Percentiles rank a stretch among this genome's conserved stretches.
Conservation (phyloP, 2,797 vertebrate genomes). For the Chelon labrosus region DNA sequence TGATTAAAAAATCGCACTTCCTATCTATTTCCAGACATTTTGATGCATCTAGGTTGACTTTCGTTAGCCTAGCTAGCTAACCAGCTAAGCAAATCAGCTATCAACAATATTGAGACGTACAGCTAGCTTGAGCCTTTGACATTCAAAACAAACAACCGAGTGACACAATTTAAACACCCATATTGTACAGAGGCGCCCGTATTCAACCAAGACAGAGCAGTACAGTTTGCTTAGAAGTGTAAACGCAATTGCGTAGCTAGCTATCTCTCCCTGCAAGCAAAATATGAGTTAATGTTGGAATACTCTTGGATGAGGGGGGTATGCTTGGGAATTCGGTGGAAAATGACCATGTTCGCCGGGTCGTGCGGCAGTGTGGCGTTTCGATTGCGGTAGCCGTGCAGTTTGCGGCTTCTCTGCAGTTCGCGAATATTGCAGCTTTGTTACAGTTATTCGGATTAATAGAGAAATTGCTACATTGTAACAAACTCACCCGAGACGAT, state of each 20-base stretch:
- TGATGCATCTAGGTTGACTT: slow-evolving; percentile 67
- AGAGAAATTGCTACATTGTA: slow-evolving; percentile 95
- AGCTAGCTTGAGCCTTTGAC: slow-evolving; percentile 84
- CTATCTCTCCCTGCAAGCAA: slow-evolving; percentile 81
- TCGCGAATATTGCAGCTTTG: slow-evolving; percentile 83
- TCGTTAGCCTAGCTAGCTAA: slow-evolving; percentile 83
- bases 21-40: slow-evolving; percentile 43
- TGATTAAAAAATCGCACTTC: slow-evolving; percentile 26
- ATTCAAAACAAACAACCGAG: slow-evolving; percentile 83
- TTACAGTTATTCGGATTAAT: slow-evolving; percentile 90
- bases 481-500: slow-evolving; percentile 99
- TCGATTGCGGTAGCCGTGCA: slow-evolving; percentile 59
- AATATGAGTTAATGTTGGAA: slow-evolving; percentile 91
- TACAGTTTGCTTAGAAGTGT: slow-evolving; percentile 32
- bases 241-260: slow-evolving; percentile 78
- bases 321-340: slow-evolving; percentile 89
- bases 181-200: slow-evolving; percentile 19
- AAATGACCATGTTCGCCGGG: slow-evolving; percentile 74
- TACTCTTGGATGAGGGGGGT: slow-evolving; percentile 88
- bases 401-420: slow-evolving; percentile 62
- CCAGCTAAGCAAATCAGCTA: slow-evolving; percentile 81
- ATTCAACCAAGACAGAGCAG: slow-evolving; percentile 14
- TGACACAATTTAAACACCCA: slow-evolving; percentile 52
- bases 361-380: slow-evolving; percentile 66
- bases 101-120: slow-evolving; percentile 83